Conservation (phyloP, 2,113 vertebrate genomes). For the Deroptyus accipitrinus region DNA sequence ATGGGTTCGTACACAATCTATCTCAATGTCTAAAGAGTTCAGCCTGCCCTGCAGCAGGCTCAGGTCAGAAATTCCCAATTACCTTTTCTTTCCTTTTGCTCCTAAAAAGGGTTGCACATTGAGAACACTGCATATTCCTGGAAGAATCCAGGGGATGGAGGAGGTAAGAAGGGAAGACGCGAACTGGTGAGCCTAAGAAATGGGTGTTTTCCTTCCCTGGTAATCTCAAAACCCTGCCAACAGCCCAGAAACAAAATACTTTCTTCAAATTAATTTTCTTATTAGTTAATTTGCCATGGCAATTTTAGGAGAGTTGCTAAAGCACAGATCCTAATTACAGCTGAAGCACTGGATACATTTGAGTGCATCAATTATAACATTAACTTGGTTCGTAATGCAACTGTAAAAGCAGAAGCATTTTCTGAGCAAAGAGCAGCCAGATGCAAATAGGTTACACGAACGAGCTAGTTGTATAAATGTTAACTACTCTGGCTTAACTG, state of each 20-base stretch:
- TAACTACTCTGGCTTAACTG: background rate
- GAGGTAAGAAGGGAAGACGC: background rate
- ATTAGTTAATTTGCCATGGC: constrained; percentile 54
- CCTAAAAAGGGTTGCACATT: background rate
- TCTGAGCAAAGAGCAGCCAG: background rate
- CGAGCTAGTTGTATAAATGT: background rate
- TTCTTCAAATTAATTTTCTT: constrained; percentile 48
- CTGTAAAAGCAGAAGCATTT: constrained; percentile 14
- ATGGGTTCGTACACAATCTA: background rate
- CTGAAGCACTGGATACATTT: constrained; percentile 3
- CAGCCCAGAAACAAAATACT: constrained; percentile 39
- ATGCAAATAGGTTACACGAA: background rate
- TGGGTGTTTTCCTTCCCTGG: background rate
- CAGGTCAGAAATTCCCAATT: background rate
- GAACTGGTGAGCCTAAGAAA: background rate
- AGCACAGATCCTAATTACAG: constrained; percentile 49
- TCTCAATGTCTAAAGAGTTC: background rate
- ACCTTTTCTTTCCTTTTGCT: background rate
- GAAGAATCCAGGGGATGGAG: background rate
- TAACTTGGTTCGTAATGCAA: background rate
- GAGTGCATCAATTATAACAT: constrained; percentile 46
- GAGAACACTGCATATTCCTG: background rate
- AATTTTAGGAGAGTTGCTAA: constrained; percentile 38
- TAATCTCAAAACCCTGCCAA: background rate
- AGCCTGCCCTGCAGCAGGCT: background rate